phyloP scores from a whole-genome alignment of 2,888 invertebrate species.

The Cheilosia scutellata region DNA sequence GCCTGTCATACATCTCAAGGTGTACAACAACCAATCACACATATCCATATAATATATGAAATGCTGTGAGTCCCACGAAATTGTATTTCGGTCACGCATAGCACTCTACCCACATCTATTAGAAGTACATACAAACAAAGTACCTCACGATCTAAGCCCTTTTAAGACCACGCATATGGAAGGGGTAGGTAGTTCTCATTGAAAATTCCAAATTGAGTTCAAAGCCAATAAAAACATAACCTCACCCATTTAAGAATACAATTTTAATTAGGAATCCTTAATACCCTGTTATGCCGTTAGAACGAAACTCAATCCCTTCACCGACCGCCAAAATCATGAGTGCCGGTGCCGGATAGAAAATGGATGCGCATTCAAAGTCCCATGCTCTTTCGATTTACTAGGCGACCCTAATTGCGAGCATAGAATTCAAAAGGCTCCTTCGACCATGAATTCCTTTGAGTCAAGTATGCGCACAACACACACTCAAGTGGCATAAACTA shows the following conservation, averaged over 20 bases:
- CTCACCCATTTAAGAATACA: slow-evolving; percentile 60
- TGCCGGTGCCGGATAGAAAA: background rate
- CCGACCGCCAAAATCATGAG: no score
- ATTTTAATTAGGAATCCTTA: slow-evolving; percentile 69
- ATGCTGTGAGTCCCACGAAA: background rate
- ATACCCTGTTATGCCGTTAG: slow-evolving; percentile 41
- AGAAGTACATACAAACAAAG: slow-evolving; percentile 2
- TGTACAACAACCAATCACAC: background rate
- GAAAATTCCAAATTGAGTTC: slow-evolving; percentile 63
- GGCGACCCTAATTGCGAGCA: slow-evolving; percentile 53
- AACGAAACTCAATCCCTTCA: slow-evolving; percentile 21
- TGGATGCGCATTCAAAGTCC: background rate
- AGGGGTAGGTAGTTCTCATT: slow-evolving; percentile 11
- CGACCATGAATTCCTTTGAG: slow-evolving; percentile 62
- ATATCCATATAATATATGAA: background rate
- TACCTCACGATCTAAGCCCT: slow-evolving; percentile 25
- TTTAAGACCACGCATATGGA: background rate
- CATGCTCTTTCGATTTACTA: slow-evolving; percentile 3
- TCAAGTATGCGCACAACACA: background rate
- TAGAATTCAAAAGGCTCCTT: slow-evolving; percentile 20
- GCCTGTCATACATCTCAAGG: background rate
- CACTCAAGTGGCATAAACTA: slow-evolving; percentile 30
- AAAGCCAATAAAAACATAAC: slow-evolving; percentile 57
- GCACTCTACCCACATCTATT: slow-evolving; percentile 23
- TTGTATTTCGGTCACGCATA: slow-evolving; percentile 55